These are phyloP conservation scores for Hybos culiciformis DNA, from an alignment of 2,888 invertebrate species.

Conservation along the genomic window DNA sequence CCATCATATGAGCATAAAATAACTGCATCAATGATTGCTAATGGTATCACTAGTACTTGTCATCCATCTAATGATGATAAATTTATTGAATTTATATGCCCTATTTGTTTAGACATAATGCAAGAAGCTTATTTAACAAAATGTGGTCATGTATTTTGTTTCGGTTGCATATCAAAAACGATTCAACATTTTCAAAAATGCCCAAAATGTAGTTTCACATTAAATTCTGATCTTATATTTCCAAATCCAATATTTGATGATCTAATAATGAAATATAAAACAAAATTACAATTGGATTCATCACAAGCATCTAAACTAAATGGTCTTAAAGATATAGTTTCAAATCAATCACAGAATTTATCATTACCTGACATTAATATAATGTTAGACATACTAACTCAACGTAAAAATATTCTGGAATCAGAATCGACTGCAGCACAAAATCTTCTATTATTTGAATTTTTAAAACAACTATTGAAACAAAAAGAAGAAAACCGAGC, in stretches of 20 bases:
- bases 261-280: slow-evolving; percentile 57
- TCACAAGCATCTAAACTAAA: slow-evolving; percentile 21
- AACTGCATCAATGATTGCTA: slow-evolving; percentile 17
- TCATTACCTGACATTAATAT: slow-evolving; percentile 67
- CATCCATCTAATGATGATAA: slow-evolving; percentile 37
- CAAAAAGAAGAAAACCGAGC: slow-evolving; percentile 55
- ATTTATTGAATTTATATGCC: slow-evolving; percentile 48
- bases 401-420: slow-evolving; percentile 65
- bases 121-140: slow-evolving; percentile 82
- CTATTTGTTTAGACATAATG: slow-evolving; percentile 79
- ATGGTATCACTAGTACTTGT: too few relatives aligned
- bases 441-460: slow-evolving; percentile 69
- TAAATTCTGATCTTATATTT: slow-evolving; percentile 57
- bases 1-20: too few relatives aligned
- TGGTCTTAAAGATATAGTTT: slow-evolving; percentile 49
- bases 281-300: slow-evolving; percentile 30
- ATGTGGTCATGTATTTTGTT: slow-evolving; percentile 88
- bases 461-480: slow-evolving; percentile 59
- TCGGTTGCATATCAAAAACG: slow-evolving; percentile 58
- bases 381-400: slow-evolving; percentile 64
- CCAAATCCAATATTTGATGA: slow-evolving; percentile 80
- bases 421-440: slow-evolving; percentile 69
- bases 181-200: slow-evolving; percentile 55
- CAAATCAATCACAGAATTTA: slow-evolving; percentile 54
- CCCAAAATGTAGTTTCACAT: slow-evolving; percentile 69